Evolutionary conservation across 2,797 vertebrate genomes (phyloP).

Genomic region (Coendou prehensilis): DNA sequence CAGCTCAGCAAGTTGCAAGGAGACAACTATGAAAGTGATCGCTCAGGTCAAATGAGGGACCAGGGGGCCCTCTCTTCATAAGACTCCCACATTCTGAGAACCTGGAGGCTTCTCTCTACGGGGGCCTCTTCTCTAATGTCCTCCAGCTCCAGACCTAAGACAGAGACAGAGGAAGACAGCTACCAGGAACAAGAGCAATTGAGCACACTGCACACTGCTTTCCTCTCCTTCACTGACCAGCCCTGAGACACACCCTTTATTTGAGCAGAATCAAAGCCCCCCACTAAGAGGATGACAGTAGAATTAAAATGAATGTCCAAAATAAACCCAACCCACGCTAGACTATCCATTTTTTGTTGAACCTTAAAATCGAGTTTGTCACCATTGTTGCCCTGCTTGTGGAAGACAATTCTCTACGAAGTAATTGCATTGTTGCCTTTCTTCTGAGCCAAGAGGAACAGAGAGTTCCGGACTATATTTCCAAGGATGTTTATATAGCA

Average conservation of each 20-base stretch:
- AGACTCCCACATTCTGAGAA: conserved; percentile 2
- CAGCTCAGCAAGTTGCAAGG: neutral
- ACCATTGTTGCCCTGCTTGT: neutral
- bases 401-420: neutral
- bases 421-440: neutral
- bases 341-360: neutral
- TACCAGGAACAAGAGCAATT: neutral
- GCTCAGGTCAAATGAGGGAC: neutral
- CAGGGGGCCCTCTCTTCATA: neutral
- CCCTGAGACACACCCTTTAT: neutral
- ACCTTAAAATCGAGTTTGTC: neutral
- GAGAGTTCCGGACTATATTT: neutral
- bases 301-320: conserved; percentile 22
- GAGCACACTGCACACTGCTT: neutral
- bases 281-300: neutral
- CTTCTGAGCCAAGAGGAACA: conserved; percentile 44
- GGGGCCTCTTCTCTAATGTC: neutral
- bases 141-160: neutral
- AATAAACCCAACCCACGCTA: neutral
- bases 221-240: neutral
- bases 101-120: neutral
- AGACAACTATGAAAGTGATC: neutral
- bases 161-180: neutral
- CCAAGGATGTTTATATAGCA: conserved; percentile 41
- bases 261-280: neutral